These are phyloP conservation scores for Apis laboriosa DNA, from an alignment of 1,140 invertebrate genomes.

Conservation along the genomic window DNA sequence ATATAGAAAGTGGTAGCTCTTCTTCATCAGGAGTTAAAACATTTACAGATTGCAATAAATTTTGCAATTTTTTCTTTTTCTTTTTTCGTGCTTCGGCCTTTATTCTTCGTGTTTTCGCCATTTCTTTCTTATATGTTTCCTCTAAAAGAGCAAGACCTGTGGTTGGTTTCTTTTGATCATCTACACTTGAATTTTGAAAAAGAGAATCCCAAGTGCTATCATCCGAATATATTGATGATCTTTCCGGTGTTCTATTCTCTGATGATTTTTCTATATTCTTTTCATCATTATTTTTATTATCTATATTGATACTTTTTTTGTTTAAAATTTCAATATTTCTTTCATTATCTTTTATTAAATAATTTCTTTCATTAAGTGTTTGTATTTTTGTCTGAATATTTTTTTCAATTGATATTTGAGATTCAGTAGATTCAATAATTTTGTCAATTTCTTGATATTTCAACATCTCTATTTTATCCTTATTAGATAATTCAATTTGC, in stretches of 20 bases:
- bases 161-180: conserved; percentile 55
- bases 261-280: background rate
- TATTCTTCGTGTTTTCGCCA: conserved; percentile 44
- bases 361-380: background rate
- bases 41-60: conserved; percentile 8
- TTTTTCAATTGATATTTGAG: background rate
- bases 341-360: background rate
- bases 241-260: conserved; percentile 14
- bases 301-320: background rate
- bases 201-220: conserved; percentile 72
- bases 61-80: conserved; percentile 55
- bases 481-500: background rate
- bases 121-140: conserved; percentile 69
- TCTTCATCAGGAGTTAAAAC: conserved; percentile 58
- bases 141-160: conserved; percentile 70
- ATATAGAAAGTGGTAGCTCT: conserved; percentile 42
- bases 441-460: background rate
- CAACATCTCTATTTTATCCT: background rate
- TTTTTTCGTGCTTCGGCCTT: conserved; percentile 43
- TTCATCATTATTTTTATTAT: background rate
- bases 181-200: conserved; percentile 38
- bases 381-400: background rate
- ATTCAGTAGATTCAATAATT: background rate
- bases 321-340: background rate
- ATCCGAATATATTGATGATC: conserved; percentile 70